Base-by-base conservation (phyloP, 2,113 vertebrate genomes). In the Anseranas semipalmata region DNA sequence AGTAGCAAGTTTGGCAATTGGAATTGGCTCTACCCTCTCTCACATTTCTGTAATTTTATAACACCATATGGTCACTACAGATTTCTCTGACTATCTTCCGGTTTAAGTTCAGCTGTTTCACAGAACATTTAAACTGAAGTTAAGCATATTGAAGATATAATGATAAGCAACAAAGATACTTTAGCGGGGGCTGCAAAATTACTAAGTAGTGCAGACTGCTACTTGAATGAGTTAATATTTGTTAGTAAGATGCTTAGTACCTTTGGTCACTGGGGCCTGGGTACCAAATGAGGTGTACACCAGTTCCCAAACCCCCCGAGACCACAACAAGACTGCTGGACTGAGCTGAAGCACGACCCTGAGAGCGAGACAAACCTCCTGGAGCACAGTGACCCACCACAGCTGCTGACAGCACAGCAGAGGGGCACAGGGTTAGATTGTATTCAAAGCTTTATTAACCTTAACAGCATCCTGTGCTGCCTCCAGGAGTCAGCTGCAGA, bases 31-130 rank as follows among this genome's bases (percentile, higher is more conserved):
- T 94, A 73, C 13, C 59, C 56, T 55, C 35, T 87, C 89, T 84
- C 94, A 63, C 80, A 89, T 85, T 91, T 96, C 80, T 91, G 89
- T 79, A 78, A 95, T 97, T 97, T 95, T 85, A 25, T 88, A 91
- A 78, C 90, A 87, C 96, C 97, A 97, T 96, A 97, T 97, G 97
- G 94, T 92, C 96, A 94, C 70, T 92, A 35, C 95, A 96, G 93
- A 95, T 84, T 91, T 96, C 91, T 73, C 82, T 79, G 67, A 87
- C 85, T 95, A 43, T 96, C 94, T 95, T 90, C 91, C 13, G 75
- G 74, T 90, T 95, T 73, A 88, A 94, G 71, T 95, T 97, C 94
- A 93, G 89, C 92, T 94, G 60, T 72, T 92, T 89, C 85, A 88
- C 59, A 85, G 94, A 97, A 85, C 93, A 95, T 33, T 93, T 72